Evolutionary conservation across 2,797 vertebrate genomes (phyloP), one percentile per base, ranked within the genome.

Genomic region (Knipowitschia caucasica): DNA sequence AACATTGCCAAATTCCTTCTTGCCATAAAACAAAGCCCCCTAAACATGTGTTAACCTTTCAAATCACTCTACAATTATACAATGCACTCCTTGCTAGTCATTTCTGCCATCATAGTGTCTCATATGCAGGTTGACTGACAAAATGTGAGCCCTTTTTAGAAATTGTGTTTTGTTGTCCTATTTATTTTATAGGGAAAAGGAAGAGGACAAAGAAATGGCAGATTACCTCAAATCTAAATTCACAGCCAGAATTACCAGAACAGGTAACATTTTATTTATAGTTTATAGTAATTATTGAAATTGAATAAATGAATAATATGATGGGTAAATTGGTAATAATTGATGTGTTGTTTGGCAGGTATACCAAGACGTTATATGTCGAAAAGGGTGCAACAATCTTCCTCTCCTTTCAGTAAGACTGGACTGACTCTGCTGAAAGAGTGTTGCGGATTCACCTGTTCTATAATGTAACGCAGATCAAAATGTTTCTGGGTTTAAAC

Each of bases 201-300:
- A 95, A 77, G 93, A 95, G 67, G 93, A 95, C 81, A 94, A 92
- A 77, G 93, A 95, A 73, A 95, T 95, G 93, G 91, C 92, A 7
- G 93, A 93, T 59, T 95, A 94, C 77, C 82, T 95, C 62, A 91
- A 92, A 66, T 91, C 87, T 53, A 93, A 93, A 78, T 82, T 94
- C 25, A 91, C 92, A 26, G 90, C 83, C 86, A 88, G 77, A 62
- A 71, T 80, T 56, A 90, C 86, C 69, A 91, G 84, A 71, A 82
- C 86, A 87, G 78, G 93, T 94, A 87, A 26, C 26, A 12, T 31
- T 4, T 2, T 44, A n/a, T n/a, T n/a, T n/a, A n/a, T n/a, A n/a
- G n/a, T n/a, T n/a, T n/a, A n/a, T n/a, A n/a, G n/a, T n/a, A n/a
- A n/a, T n/a, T n/a, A n/a, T n/a, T n/a, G n/a, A n/a, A n/a, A n/a